Evolutionary conservation across 2,113 vertebrate species (phyloP).

Genomic region (Regulus satrapa): DNA sequence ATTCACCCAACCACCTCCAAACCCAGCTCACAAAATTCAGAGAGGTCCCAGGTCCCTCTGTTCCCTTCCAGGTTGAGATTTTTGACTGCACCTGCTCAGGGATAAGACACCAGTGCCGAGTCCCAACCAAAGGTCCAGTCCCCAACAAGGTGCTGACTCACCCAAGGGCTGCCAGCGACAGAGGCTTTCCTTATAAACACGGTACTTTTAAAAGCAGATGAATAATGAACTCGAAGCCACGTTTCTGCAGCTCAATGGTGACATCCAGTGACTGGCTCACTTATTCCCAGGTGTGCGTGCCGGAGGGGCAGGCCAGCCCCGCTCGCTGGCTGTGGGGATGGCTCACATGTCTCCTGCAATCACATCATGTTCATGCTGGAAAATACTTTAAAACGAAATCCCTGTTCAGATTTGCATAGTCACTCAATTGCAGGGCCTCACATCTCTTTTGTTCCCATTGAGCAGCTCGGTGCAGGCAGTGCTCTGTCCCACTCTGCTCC

Average conservation of each 20-base stretch:
- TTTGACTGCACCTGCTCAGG: not conserved
- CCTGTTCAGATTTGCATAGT: conserved; percentile 66
- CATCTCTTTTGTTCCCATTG: conserved; percentile 6
- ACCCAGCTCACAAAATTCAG: not conserved
- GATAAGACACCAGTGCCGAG: accelerated
- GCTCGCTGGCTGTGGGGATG: not conserved
- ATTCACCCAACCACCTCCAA: not conserved
- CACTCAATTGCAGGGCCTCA: conserved; percentile 58
- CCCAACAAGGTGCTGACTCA: not conserved
- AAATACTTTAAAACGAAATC: conserved; percentile 62
- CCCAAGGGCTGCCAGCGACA: not conserved
- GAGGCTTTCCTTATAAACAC: not conserved
- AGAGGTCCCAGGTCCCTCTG: no score
- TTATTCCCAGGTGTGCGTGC: conserved; percentile 66
- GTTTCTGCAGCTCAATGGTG: conserved; percentile 78
- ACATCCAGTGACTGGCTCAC: conserved; percentile 76
- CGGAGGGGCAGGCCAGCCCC: not conserved
- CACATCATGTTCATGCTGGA: conserved; percentile 18
- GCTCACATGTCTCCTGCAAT: conserved; percentile 10
- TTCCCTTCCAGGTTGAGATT: not conserved
- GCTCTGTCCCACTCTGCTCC: not conserved
- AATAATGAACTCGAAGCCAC: not conserved
- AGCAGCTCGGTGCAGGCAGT: not conserved
- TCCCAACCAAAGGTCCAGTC: not conserved
- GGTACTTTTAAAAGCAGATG: not conserved